Evolutionary conservation across 1,140 invertebrate species (phyloP).

Genomic region (Solen grandis): DNA sequence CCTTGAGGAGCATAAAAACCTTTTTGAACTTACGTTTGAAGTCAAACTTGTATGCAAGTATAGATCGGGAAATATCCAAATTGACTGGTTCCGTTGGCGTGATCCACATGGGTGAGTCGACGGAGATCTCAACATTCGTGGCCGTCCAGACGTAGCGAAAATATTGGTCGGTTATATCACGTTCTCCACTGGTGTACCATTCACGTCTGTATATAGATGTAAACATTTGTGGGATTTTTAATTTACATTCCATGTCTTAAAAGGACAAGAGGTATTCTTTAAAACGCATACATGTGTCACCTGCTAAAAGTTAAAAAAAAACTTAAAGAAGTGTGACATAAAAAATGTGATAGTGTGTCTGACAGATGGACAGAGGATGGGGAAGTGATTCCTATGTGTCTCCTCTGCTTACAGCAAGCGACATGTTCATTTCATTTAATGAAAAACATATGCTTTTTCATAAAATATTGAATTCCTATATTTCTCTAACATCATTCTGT

Average conservation of each 20-base stretch:
- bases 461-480: too few species aligned
- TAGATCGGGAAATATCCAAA: slow-evolving; percentile 18
- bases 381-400: too few species aligned
- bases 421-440: too few species aligned
- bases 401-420: too few species aligned
- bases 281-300: background rate
- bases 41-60: slow-evolving; percentile 35
- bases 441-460: too few species aligned
- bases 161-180: slow-evolving; percentile 5
- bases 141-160: slow-evolving; percentile 36
- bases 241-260: background rate
- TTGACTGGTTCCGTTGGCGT: slow-evolving; percentile 9
- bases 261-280: background rate
- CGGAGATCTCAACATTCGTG: slow-evolving; percentile 4
- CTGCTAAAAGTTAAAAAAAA: background rate
- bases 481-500: too few species aligned
- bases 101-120: slow-evolving; percentile 18
- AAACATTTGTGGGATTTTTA: too few species aligned
- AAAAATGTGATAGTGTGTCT: background rate
- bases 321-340: background rate
- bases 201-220: slow-evolving; percentile 51
- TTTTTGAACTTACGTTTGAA: slow-evolving; percentile 1
- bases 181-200: slow-evolving; percentile 62
- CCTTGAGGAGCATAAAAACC: too few species aligned
- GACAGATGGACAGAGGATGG: too few species aligned